Conservation (phyloP, 2,888 invertebrate species). For the Lasioglossum leucozonium region DNA sequence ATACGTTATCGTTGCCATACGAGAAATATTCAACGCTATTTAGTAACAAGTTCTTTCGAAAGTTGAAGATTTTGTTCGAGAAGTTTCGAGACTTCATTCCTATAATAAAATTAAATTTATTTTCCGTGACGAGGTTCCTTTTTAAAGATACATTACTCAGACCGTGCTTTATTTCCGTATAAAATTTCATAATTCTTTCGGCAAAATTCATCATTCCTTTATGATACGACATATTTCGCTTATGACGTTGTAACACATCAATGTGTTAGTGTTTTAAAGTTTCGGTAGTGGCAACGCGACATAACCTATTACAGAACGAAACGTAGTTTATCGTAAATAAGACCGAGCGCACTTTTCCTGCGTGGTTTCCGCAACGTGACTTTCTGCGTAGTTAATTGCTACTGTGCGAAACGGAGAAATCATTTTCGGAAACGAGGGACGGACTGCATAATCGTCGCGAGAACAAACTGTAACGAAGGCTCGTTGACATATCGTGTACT, state of each 20-base stretch:
- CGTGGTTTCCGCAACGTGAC: constrained; percentile 7
- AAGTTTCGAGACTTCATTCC: neutral
- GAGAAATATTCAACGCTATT: neutral
- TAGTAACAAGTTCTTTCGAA: neutral
- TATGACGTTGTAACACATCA: constrained; percentile 13
- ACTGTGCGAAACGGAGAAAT: neutral
- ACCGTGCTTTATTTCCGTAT: neutral
- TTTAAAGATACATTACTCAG: neutral
- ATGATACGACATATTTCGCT: constrained; percentile 23
- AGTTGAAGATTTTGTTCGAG: neutral
- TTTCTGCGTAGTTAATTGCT: neutral
- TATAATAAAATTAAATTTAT: neutral
- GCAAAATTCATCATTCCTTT: constrained; percentile 22
- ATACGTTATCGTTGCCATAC: neutral
- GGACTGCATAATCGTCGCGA: neutral
- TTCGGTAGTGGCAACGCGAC: constrained; percentile 65
- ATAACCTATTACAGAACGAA: constrained; percentile 64
- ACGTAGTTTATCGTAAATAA: constrained; percentile 41
- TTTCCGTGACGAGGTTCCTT: neutral
- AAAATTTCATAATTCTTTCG: constrained; percentile 35
- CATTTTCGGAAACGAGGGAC: neutral
- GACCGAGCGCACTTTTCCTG: neutral
- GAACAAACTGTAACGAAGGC: constrained; percentile 22
- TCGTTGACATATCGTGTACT: constrained; percentile 57
- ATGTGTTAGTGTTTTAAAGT: constrained; percentile 63